These are phyloP conservation scores for Smittia sp. DNA, from an alignment of 2,888 invertebrate genomes.

Conservation along the genomic window DNA sequence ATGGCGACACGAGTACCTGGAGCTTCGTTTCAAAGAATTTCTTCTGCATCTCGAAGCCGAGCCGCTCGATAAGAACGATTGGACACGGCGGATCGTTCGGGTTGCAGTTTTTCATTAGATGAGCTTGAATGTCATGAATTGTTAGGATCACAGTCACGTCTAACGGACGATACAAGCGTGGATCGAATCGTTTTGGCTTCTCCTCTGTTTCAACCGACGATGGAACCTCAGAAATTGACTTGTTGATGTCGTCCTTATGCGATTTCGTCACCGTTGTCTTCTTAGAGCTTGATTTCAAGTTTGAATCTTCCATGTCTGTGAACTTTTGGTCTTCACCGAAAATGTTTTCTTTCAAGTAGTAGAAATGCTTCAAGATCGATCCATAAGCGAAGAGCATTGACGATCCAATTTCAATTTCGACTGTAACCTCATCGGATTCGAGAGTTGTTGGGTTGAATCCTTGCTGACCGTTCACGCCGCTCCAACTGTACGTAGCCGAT, in stretches of 20 bases:
- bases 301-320: constrained; percentile 80
- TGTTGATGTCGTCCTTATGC: constrained; percentile 49
- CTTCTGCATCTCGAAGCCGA: constrained; percentile 98
- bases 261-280: constrained; percentile 49
- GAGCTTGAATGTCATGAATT: constrained; percentile 93
- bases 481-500: constrained; percentile 67
- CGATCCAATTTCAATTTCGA: constrained; percentile 93
- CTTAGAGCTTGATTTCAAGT: constrained; percentile 55
- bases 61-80: constrained; percentile 79
- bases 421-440: constrained; percentile 82
- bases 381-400: constrained; percentile 90
- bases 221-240: constrained; percentile 51
- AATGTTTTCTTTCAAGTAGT: constrained; percentile 92
- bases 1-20: constrained; percentile 85
- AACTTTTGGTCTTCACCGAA: constrained; percentile 95
- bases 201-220: constrained; percentile 56
- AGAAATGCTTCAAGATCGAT: constrained; percentile 82
- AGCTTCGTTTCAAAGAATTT: constrained; percentile 86
- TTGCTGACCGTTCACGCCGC: constrained; percentile 61
- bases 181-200: constrained; percentile 73
- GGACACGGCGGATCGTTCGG: constrained; percentile 90
- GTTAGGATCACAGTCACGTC: constrained; percentile 90
- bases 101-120: constrained; percentile 88
- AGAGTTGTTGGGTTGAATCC: constrained; percentile 86
- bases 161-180: constrained; percentile 81